phyloP scores from a whole-genome alignment of 1,140 invertebrate species.

The Protaetia brevitarsis region DNA sequence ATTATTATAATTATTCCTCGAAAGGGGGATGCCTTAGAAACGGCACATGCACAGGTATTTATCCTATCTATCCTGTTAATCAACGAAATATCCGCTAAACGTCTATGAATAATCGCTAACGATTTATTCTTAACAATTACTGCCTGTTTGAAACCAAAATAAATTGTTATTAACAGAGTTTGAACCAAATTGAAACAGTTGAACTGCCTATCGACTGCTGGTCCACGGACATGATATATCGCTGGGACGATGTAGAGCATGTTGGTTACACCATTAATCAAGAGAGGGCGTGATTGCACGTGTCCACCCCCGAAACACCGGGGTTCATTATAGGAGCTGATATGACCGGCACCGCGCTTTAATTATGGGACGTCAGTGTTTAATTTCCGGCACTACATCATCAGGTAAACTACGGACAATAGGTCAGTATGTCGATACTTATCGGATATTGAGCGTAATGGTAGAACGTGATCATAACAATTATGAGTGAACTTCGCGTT shows the following conservation, averaged over 20 bases:
- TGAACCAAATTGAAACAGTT: constrained; percentile 15
- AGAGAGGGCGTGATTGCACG: constrained; percentile 36
- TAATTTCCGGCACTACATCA: constrained; percentile 42
- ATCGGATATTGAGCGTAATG: too few relatives aligned
- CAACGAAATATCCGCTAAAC: too few relatives aligned
- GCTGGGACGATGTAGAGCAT: constrained; percentile 43
- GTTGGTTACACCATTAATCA: constrained; percentile 42
- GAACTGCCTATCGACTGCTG: neutral
- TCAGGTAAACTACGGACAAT: constrained; percentile 32
- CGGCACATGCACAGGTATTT: too few relatives aligned
- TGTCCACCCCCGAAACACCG: constrained; percentile 30
- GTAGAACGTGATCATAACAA: too few relatives aligned
- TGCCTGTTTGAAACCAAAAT: too few relatives aligned
- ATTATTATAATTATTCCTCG: too few relatives aligned
- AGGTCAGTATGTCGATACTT: constrained; percentile 17
- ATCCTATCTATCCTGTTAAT: too few relatives aligned
- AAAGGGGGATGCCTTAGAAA: too few relatives aligned
- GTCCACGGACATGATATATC: constrained; percentile 37
- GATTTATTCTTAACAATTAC: too few relatives aligned
- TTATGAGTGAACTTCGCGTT: too few relatives aligned
- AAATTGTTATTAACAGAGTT: too few relatives aligned
- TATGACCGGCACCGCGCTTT: constrained; percentile 39
- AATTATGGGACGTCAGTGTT: constrained; percentile 42
- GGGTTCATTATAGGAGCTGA: constrained; percentile 38
- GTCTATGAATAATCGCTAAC: too few relatives aligned